A percentile compares a stretch with the other conserved stretches of the same genome.
These are phyloP conservation scores for Montipora cactus DNA, from an alignment of 64 coral and sea anemone genomes.

Conservation along the genomic window DNA sequence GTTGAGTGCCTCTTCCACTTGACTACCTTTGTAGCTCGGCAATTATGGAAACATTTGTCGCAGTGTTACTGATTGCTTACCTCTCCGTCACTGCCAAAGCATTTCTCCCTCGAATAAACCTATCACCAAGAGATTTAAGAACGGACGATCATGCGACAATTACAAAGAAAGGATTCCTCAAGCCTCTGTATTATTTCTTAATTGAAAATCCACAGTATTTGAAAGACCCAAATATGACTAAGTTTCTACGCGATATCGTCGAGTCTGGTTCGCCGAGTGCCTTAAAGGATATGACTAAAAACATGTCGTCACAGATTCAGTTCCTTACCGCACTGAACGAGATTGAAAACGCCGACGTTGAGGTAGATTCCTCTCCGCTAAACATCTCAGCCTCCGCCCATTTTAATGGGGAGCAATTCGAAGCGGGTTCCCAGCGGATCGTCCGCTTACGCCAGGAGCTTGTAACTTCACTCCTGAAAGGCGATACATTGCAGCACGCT, in stretches of 20 bases:
- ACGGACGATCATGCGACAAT: conserved; percentile 28
- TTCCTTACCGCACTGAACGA: conserved; percentile 75
- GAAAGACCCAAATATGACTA: not conserved
- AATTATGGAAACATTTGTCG: no score
- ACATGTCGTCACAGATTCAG: conserved; percentile 61
- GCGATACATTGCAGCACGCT: conserved; percentile 56
- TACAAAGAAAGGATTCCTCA: conserved; percentile 9
- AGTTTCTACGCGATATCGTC: conserved; percentile 23
- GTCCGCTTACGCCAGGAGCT: conserved; percentile 52
- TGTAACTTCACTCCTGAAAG: conserved; percentile 45
- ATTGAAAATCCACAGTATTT: conserved; percentile 61
- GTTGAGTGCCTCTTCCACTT: no score
- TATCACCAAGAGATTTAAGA: not conserved
- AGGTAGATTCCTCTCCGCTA: conserved; percentile 42
- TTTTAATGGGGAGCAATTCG: conserved; percentile 82
- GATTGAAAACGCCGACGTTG: conserved; percentile 66
- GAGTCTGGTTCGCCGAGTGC: conserved; percentile 4
- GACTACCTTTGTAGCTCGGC: no score
- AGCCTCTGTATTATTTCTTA: not conserved
- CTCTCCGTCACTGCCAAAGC: not conserved
- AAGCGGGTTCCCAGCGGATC: conserved; percentile 38
- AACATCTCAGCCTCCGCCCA: conserved; percentile 53
- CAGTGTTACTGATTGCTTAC: not conserved
- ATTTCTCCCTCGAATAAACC: not conserved
- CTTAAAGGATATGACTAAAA: not conserved